These are phyloP conservation scores for Sebastes vulpes DNA, from an alignment of 2,797 vertebrate genomes.

Conservation along the genomic window DNA sequence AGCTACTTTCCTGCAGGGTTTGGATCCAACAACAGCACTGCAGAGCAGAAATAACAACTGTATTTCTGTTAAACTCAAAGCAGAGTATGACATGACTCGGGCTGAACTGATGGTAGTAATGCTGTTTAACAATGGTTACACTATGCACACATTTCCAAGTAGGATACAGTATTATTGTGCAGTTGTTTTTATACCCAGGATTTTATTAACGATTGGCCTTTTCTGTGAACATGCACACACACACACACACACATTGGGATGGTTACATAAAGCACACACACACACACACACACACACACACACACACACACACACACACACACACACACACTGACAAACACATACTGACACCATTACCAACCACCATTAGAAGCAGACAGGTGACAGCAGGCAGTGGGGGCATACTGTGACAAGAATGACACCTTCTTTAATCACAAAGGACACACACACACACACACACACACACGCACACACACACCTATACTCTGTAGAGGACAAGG, in stretches of 20 bases:
- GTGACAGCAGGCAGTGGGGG: slow-evolving; percentile 58
- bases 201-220: background rate
- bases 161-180: background rate
- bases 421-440: slow-evolving; percentile 56
- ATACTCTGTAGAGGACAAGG: background rate
- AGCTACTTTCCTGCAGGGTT: no score
- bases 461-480: slow-evolving; percentile 3
- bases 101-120: background rate
- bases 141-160: background rate
- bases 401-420: slow-evolving; percentile 59
- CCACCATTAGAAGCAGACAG: slow-evolving; percentile 49
- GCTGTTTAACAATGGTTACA: background rate
- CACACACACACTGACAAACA: background rate
- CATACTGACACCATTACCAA: slow-evolving; percentile 22
- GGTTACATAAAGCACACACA: no score
- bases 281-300: background rate
- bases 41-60: background rate
- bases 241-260: background rate
- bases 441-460: slow-evolving; percentile 10
- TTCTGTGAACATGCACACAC: background rate
- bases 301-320: background rate
- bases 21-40: background rate
- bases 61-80: background rate
- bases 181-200: background rate
- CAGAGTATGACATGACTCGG: background rate